Base-by-base conservation (phyloP, 2,113 vertebrate species). In the Cryptotis parvus region DNA sequence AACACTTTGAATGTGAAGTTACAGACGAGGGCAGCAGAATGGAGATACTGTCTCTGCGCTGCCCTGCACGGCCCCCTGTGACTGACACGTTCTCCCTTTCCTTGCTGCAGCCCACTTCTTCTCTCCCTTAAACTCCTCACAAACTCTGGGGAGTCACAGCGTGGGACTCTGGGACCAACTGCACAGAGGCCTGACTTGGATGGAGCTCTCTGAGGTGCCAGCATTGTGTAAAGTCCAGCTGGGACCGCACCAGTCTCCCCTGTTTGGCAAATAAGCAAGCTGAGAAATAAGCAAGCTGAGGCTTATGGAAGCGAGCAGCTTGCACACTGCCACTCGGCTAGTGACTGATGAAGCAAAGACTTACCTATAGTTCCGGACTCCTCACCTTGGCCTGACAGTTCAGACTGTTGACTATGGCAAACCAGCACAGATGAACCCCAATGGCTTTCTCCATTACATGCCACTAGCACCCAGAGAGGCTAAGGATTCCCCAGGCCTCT, bases 1-100 rank as follows among this genome's bases (percentile, higher is more conserved):
- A 88, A 55, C 11, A 86, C 85, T 94, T 96, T 92, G 94, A 94
- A 91, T 94, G 94, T 86, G 16, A 89, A 81, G 82, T 88, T 91
- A 86, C 14, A 68, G 93, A 90, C 88, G 83, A 93, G 93, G 66
- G 87, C 85, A 90, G 85, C 63, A 92, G 68, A 81, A 90, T 78
- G 37, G 63, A 93, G 94, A 92, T 74, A 39, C 68, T 85, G 83
- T 49, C 78, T 85, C 89, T 16, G 90, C 58, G 3, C 10, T 2
- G n/a, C 75, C 39, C 79, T 37, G n/a, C 24, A 63, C 43, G 52
- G 43, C 0, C 0, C 43, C 61, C 76, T 68, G 63, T 70, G 39
- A 41, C 81, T 3, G 9, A 33, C 33, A 35, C 31, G 77, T 76
- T 94, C 91, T 94, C 84, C 79, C 1, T 3, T 29, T 73, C 63